A percentile compares a stretch with the other conserved stretches of the same genome.
phyloP scores from a whole-genome alignment of 1,140 invertebrate genomes.

The Charaxes varanes region DNA sequence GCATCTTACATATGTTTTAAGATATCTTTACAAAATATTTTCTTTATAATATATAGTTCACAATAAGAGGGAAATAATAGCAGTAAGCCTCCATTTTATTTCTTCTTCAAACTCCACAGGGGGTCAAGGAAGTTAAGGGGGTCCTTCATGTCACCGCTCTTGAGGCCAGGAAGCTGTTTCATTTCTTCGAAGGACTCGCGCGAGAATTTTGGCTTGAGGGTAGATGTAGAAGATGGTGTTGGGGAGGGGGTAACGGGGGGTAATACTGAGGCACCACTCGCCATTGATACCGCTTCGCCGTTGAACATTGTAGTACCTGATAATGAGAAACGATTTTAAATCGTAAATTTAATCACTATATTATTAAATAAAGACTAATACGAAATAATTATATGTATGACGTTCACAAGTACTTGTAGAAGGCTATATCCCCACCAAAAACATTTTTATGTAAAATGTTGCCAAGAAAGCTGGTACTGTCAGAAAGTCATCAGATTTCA shows the following conservation, averaged over 20 bases:
- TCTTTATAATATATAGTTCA: no score
- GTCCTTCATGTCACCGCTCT: constrained; percentile 72
- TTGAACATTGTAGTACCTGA: constrained; percentile 63
- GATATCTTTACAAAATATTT: no score
- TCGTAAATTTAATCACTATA: neutral
- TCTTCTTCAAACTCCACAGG: constrained; percentile 76
- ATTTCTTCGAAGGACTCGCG: constrained; percentile 71
- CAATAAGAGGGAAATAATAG: no score
- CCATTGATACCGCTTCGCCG: constrained; percentile 58
- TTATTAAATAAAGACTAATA: no score
- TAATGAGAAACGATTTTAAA: neutral
- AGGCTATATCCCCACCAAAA: no score
- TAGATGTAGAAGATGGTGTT: constrained; percentile 3
- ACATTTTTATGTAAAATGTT: no score
- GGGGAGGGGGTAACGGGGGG: constrained; percentile 31
- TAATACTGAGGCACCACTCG: constrained; percentile 45
- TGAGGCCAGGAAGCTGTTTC: constrained; percentile 63
- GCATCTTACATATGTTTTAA: no score
- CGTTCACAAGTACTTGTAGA: no score
- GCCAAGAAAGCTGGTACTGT: no score
- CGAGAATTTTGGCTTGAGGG: constrained; percentile 50
- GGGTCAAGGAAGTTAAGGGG: constrained; percentile 76
- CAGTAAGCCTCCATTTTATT: no score
- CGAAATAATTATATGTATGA: no score
- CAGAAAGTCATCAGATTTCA: no score